phyloP scores from a whole-genome alignment of 2,797 vertebrate genomes.

The Eremophila alpestris region DNA sequence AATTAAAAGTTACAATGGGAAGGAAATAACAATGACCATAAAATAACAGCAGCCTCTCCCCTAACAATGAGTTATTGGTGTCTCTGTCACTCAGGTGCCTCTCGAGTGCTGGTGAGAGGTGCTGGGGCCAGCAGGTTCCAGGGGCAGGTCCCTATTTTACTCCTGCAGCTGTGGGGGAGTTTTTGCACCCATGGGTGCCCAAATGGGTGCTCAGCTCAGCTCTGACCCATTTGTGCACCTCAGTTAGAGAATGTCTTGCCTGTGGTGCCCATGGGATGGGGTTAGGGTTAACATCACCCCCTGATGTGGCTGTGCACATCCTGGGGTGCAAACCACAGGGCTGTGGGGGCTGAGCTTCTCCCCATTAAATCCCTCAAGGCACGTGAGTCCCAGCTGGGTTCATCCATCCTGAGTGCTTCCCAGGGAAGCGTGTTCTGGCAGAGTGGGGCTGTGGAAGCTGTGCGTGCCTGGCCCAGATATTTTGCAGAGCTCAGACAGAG shows the following conservation, averaged over 20 bases:
- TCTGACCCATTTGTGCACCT: not conserved
- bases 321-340: accelerated
- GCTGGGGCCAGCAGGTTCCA: not conserved
- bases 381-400: accelerated
- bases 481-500: not conserved
- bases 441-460: not conserved
- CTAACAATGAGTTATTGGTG: not conserved
- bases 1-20: slow-evolving; percentile 49
- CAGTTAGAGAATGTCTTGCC: accelerated
- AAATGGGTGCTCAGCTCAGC: not conserved
- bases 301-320: not conserved
- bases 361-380: accelerated
- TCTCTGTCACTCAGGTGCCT: not conserved
- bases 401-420: not conserved
- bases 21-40: not conserved
- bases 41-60: not conserved
- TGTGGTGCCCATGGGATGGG: accelerated
- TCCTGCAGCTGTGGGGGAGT: accelerated
- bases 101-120: accelerated
- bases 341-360: accelerated
- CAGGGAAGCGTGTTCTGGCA: accelerated
- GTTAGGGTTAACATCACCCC: not conserved
- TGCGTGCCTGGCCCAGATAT: not conserved
- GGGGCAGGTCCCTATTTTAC: not conserved
- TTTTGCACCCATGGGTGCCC: not conserved